phyloP scores from a whole-genome alignment of 2,888 invertebrate species.

The Nesidiocoris tenuis region DNA sequence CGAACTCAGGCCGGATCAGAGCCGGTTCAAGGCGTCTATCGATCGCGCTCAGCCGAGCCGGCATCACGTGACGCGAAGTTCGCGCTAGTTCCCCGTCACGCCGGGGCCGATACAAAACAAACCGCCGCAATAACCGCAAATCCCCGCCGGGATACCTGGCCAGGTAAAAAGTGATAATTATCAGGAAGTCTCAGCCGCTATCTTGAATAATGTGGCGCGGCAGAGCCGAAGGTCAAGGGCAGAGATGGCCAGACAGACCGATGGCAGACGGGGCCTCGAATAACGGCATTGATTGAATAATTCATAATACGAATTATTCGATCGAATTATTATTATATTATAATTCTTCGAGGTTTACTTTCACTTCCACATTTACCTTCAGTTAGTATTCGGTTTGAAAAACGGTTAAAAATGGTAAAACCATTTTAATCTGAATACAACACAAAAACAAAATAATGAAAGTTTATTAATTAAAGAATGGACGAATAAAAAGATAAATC shows the following conservation, averaged over 20 bases:
- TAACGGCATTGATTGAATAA: too few relatives aligned
- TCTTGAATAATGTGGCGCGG: not conserved
- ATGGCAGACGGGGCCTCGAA: conserved; percentile 1
- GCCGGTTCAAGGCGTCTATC: not conserved
- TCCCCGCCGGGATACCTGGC: not conserved
- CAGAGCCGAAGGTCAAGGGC: conserved; percentile 21
- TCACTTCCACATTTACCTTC: too few relatives aligned
- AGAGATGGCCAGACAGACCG: not conserved
- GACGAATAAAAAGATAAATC: too few relatives aligned
- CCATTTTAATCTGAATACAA: too few relatives aligned
- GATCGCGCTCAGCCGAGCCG: not conserved
- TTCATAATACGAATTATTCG: too few relatives aligned
- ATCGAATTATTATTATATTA: too few relatives aligned
- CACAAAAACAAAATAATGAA: too few relatives aligned
- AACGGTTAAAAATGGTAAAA: too few relatives aligned
- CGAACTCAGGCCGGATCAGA: too few relatives aligned
- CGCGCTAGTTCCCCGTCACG: not conserved
- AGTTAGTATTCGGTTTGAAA: too few relatives aligned
- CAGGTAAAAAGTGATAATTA: not conserved
- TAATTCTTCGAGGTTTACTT: too few relatives aligned
- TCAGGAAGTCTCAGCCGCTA: not conserved
- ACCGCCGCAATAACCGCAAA: not conserved
- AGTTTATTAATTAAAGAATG: too few relatives aligned
- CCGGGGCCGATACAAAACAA: not conserved
- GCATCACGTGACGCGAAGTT: not conserved